Base-by-base conservation (phyloP, 2,888 invertebrate genomes). In the Athrips mouffetella region DNA sequence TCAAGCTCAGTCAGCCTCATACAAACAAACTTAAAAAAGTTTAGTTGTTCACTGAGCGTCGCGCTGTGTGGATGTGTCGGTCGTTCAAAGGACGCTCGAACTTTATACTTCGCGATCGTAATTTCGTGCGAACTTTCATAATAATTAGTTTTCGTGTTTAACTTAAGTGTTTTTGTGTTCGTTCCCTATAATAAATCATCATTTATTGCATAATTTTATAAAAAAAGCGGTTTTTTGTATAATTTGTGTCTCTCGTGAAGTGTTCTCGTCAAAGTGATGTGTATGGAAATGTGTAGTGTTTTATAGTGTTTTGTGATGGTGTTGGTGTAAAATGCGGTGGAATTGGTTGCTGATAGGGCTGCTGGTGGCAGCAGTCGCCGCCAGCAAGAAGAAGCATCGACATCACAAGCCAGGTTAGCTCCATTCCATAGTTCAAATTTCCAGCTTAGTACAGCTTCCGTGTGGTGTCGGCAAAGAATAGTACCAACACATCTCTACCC, bases 371-470 rank as follows among this genome's bases (percentile, higher is more conserved):
- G 69, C 68, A 29, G 80, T 68, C 53, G 68, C 73, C 49, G 78
- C 74, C 50, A 81, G 76, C 55, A 80, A 78, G 47, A 84, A 82
- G 70, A 82, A 77, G 48, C 79, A 81, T 50, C 74, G 79, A 8
- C 79, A 81, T 60, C 76, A 85, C 15, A 87, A 87, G 53, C 86
- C 86, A 53, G 85, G 87, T 87, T 31, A 8, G 44, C 20, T n/a
- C 21, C 1, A 3, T 3, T 15, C 15, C n/a, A n/a, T n/a, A n/a
- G n/a, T n/a, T n/a, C n/a, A n/a, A n/a, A n/a, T n/a, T n/a, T n/a
- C n/a, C n/a, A n/a, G n/a, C n/a, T n/a, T n/a, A n/a, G n/a, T n/a
- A n/a, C n/a, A n/a, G n/a, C n/a, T n/a, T n/a, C n/a, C n/a, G n/a
- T n/a, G n/a, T n/a, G n/a, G n/a, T n/a, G n/a, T n/a, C 33, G 7